Conservation (phyloP, 2,797 vertebrate genomes). For the Psittacula echo region DNA sequence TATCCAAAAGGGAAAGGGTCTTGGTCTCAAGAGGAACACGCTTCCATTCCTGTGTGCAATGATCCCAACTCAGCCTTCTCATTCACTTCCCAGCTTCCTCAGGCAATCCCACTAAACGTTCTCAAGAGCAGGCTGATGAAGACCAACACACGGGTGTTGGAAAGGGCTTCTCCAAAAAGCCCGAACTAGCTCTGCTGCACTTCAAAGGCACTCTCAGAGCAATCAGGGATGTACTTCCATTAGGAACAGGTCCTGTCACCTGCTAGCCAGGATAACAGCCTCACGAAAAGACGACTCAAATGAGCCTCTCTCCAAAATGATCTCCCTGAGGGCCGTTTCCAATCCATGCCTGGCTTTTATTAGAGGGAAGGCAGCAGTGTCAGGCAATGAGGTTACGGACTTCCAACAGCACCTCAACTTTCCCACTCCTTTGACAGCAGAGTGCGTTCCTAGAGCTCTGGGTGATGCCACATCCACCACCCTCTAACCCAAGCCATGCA, state of each 20-base stretch:
- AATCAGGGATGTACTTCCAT: not conserved
- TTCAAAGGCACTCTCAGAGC: not conserved
- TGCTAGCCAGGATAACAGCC: not conserved
- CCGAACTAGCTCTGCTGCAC: not conserved
- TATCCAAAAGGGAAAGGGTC: not conserved
- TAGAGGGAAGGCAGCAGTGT: not conserved
- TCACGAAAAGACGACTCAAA: not conserved
- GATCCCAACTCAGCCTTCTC: not conserved
- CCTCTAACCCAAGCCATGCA: not conserved
- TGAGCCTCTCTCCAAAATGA: not conserved
- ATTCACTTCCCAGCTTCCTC: not conserved
- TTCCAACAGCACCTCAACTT: not conserved
- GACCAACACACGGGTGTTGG: fast-evolving
- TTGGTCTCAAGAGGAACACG: not conserved
- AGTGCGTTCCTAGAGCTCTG: not conserved
- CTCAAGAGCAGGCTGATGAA: not conserved
- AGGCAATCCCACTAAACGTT: not conserved
- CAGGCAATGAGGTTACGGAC: not conserved
- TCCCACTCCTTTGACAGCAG: not conserved
- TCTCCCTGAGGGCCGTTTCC: not conserved
- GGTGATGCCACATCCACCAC: not conserved
- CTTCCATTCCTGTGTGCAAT: not conserved
- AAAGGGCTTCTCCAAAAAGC: not conserved
- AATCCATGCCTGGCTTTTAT: not conserved
- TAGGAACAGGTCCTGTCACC: not conserved